These are phyloP conservation scores for Epinephelus fuscoguttatus DNA, from an alignment of 2,113 vertebrate genomes.

Conservation along the genomic window DNA sequence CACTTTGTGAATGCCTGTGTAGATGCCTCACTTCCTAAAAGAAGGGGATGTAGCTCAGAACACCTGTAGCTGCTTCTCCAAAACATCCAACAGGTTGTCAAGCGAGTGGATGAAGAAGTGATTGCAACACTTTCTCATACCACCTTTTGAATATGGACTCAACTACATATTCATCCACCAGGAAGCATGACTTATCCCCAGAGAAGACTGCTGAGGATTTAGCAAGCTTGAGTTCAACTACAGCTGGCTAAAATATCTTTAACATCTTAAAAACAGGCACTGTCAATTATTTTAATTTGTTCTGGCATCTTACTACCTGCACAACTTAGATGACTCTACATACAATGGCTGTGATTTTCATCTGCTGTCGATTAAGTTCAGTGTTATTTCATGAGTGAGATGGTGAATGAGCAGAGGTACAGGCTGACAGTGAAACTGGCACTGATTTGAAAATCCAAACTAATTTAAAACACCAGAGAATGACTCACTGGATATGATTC, in stretches of 20 bases:
- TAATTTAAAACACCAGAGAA: conserved; percentile 19
- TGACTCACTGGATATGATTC: conserved; percentile 11
- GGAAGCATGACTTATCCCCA: too few relatives aligned
- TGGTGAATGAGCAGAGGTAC: neutral
- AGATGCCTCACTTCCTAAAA: neutral
- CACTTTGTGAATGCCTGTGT: neutral
- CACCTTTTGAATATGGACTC: neutral
- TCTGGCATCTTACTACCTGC: conserved; percentile 1
- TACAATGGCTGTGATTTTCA: conserved; percentile 2
- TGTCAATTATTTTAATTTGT: neutral
- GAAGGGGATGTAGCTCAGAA: neutral
- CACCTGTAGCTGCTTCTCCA: too few relatives aligned
- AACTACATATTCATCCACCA: neutral
- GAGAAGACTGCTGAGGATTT: neutral
- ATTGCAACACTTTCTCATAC: neutral
- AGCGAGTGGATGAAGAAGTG: neutral
- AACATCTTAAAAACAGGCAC: neutral
- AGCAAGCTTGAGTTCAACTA: too few relatives aligned
- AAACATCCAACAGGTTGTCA: neutral
- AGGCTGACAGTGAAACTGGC: conserved; percentile 27
- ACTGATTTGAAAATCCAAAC: conserved; percentile 36
- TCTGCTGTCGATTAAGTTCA: neutral
- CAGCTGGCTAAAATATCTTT: neutral
- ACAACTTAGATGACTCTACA: neutral
- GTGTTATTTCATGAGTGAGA: conserved; percentile 3